A percentile compares a stretch with the other conserved stretches of the same genome.
phyloP scores from a whole-genome alignment of 2,888 invertebrate genomes.

The Pachymerium ferrugineum region DNA sequence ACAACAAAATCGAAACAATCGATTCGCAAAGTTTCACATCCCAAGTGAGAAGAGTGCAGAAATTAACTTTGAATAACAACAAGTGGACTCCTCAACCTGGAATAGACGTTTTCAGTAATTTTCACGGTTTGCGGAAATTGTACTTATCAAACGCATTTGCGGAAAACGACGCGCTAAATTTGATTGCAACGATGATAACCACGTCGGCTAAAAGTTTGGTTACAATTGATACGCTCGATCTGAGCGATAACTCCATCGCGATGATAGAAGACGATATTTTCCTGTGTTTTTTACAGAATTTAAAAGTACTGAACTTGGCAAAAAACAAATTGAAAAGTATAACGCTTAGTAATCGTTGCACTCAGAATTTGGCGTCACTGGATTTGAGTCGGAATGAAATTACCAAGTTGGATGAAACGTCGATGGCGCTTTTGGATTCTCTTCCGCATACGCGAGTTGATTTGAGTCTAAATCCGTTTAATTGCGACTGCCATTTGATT shows the following conservation, averaged over 20 bases:
- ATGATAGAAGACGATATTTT: background rate
- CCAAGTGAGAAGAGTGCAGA: background rate
- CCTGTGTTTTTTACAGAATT: background rate
- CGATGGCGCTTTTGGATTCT: background rate
- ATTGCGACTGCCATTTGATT: background rate
- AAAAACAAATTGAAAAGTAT: background rate
- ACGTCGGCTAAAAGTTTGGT: background rate
- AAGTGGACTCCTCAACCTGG: background rate
- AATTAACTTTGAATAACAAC: background rate
- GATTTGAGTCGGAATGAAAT: slow-evolving; percentile 7
- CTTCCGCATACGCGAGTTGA: background rate
- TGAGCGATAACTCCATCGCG: background rate
- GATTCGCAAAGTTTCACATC: background rate
- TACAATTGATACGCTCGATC: background rate
- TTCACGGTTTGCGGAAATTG: background rate
- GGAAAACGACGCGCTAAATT: background rate
- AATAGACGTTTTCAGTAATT: background rate
- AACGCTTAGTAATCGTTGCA: background rate
- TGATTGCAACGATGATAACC: background rate
- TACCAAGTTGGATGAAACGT: background rate
- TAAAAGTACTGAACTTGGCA: background rate
- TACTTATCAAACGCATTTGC: background rate
- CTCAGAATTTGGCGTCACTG: background rate
- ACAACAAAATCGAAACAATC: background rate
- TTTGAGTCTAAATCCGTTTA: background rate